Evolutionary conservation across 2,888 invertebrate species (phyloP).

Genomic region (Macrophya alboannulata): DNA sequence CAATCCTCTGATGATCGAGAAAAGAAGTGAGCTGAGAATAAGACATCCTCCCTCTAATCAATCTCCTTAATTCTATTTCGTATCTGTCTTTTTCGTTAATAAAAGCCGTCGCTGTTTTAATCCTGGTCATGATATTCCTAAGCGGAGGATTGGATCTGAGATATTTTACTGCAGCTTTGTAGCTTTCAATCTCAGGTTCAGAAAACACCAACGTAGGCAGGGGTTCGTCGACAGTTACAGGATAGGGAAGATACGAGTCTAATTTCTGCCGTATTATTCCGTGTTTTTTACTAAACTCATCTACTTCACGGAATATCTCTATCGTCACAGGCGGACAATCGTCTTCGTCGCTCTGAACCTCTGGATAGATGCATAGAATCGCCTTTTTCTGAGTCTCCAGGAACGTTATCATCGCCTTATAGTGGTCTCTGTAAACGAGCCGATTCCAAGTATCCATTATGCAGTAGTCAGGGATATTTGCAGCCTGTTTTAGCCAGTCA

Average conservation of each 20-base stretch:
- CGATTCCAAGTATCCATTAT: conserved; percentile 58
- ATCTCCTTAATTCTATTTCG: conserved; percentile 57
- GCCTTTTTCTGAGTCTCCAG: conserved; percentile 71
- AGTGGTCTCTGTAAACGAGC: conserved; percentile 63
- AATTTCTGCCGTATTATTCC: conserved; percentile 62
- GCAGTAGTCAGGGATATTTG: conserved; percentile 51
- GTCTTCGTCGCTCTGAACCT: conserved; percentile 72
- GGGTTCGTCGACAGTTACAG: conserved; percentile 63
- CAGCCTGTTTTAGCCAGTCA: conserved; percentile 62
- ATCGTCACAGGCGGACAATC: conserved; percentile 66
- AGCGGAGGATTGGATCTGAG: conserved; percentile 63
- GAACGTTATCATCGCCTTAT: conserved; percentile 66
- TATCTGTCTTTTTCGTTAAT: conserved; percentile 56
- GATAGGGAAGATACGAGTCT: conserved; percentile 71
- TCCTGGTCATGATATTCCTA: conserved; percentile 58
- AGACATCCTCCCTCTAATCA: conserved; percentile 18
- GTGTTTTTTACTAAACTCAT: conserved; percentile 70
- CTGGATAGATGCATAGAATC: conserved; percentile 72
- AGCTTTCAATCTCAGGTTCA: conserved; percentile 66
- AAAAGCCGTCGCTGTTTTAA: conserved; percentile 61
- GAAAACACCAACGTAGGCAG: conserved; percentile 71
- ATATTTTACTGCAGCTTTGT: conserved; percentile 68
- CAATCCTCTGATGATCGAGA: conserved; percentile 2
- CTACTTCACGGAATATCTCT: conserved; percentile 71
- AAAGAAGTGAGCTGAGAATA: conserved; percentile 22